These are phyloP conservation scores for Cheilosia grossa DNA, from an alignment of 2,888 invertebrate species.

Conservation along the genomic window DNA sequence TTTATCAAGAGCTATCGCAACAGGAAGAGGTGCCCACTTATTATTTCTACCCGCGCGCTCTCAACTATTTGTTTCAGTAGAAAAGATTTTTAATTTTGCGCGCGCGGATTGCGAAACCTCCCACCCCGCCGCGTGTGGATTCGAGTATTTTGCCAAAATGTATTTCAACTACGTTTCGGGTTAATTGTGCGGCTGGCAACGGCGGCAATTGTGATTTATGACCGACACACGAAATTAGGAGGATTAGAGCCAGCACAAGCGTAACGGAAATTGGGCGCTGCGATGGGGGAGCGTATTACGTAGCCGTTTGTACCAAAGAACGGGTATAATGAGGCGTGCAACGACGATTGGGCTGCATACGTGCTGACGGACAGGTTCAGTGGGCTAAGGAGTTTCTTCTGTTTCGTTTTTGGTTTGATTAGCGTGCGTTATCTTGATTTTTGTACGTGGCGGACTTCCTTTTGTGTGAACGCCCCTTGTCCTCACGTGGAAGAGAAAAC, in stretches of 20 bases:
- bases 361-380: background rate
- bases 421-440: constrained; percentile 34
- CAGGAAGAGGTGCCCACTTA: constrained; percentile 47
- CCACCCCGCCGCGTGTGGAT: background rate
- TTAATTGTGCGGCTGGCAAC: constrained; percentile 38
- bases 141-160: constrained; percentile 31
- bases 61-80: constrained; percentile 53
- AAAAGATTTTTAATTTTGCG: constrained; percentile 14
- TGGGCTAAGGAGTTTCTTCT: background rate
- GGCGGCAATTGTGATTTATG: constrained; percentile 64
- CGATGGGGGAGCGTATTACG: background rate
- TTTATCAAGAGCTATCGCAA: background rate
- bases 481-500: background rate
- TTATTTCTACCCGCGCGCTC: constrained; percentile 12
- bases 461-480: constrained; percentile 13
- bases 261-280: constrained; percentile 55
- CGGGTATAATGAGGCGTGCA: background rate
- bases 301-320: constrained; percentile 4
- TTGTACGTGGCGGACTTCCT: constrained; percentile 18
- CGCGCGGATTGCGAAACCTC: background rate
- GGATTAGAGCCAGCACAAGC: constrained; percentile 49
- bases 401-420: background rate
- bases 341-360: constrained; percentile 7
- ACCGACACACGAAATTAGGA: constrained; percentile 59
- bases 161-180: constrained; percentile 30